Base-by-base conservation (phyloP, 2,113 vertebrate genomes). In the Montifringilla adamsi region DNA sequence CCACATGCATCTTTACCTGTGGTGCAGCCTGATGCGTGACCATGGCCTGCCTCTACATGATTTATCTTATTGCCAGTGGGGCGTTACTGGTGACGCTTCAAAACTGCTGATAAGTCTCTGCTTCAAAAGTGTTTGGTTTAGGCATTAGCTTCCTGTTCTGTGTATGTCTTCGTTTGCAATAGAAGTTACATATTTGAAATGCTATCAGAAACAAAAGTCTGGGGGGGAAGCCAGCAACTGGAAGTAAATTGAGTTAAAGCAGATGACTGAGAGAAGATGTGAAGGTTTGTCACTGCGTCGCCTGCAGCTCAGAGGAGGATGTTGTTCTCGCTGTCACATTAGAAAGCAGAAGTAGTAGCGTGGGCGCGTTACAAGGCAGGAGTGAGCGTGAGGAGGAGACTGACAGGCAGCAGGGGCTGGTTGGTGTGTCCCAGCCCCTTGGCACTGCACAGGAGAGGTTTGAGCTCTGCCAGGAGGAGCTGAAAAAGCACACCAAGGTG, bases 121-220 rank as follows among this genome's bases (percentile, higher is more conserved):
- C 53, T 81, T 72, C 52, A 52, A 11, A 83, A 87, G 43, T 22
- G 49, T 31, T 75, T 2, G 33, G 8, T 87, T 90, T 44, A 44
- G 72, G 15, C 52, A 31, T 66, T 47, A 47, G 35, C 15, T 58
- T 89, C 47, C 35, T 55, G 14, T 22, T 33, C 62, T 53, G 17
- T 69, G 1, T 39, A 10, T 20, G 23, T 62, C 35, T 93, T 91
- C 0, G 0, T 63, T 68, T 68, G 60, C 39, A 43, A 0, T 56
- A 68, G 60, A 9, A 28, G 30, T 56, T 88, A 46, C 1, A 2
- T 44, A 9, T 74, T 84, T 89, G 53, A 56, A 96, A 64, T 46
- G 31, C 39, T 87, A 5, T 46, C 26, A 72, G 64, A 74, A 88
- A 52, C 63, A 77, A 11, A 67, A 70, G 39, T 87, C 50, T 39